Base-by-base conservation (phyloP, 2,797 vertebrate species). In the Anabas testudineus region DNA sequence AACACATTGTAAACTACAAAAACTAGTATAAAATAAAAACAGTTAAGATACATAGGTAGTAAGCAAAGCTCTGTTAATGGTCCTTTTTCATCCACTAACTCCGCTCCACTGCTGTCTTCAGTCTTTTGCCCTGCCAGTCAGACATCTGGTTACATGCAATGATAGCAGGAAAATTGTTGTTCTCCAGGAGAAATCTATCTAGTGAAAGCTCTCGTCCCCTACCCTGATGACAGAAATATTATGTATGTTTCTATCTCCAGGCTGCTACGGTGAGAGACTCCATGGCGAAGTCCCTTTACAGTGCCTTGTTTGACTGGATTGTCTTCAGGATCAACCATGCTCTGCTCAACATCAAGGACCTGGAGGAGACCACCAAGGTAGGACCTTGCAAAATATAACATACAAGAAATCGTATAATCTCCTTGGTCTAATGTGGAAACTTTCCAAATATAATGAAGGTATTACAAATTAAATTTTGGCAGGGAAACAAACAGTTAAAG, bases 291-390 rank as follows among this genome's bases (percentile, higher is more conserved):
- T 99, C 98, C 0, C 81, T 99, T 55, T 99, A 99, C 88, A 96
- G 96, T 0, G 96, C 98, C 76, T 94, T 99, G 57, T 99, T 99
- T n/a, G 98, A 99, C 91, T 99, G 98, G 98, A 99, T 99, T 2
- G 98, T 99, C 84, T 99, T 99, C 92, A 95, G 98, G 73, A 99
- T 99, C 91, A 99, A 99, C 91, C 98, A 99, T 0, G 98, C 98
- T 0, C 95, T 99, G 85, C 95, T 99, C 78, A 98, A 97, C 89
- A 95, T 94, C 37, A 96, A 95, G 90, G 97, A 98, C 86, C 87
- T 99, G 90, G 96, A 97, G 78, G 96, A 98, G 69, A 94, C 88
- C 69, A 94, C 94, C 76, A 97, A 97, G 95, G 98, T 99, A 88
- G 79, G 82, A 24, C 7, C 1, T 21, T 34, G 12, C 8, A 3